Percentiles rank a stretch among this genome's conserved stretches.
phyloP scores from a whole-genome alignment of 2,888 invertebrate species.

The Willowsia nigromaculata region DNA sequence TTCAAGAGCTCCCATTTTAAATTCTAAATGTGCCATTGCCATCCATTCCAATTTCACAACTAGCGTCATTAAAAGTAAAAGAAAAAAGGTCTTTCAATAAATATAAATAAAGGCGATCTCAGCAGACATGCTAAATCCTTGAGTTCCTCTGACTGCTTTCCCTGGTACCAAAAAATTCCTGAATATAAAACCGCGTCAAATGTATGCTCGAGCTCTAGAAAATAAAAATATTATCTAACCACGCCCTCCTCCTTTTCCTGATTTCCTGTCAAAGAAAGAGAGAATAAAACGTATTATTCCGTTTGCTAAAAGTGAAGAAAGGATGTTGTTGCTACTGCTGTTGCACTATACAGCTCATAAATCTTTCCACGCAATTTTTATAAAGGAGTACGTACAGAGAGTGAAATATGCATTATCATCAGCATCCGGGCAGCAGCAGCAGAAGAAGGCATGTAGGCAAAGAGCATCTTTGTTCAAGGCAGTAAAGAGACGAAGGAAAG shows the following conservation, averaged over 20 bases:
- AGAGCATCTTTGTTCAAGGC: slow-evolving; percentile 21
- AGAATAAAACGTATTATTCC: not conserved
- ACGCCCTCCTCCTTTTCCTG: not conserved
- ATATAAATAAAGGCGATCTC: not conserved
- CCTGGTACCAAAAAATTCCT: not conserved
- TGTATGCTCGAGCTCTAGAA: not conserved
- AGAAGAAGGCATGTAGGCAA: not conserved
- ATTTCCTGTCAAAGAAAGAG: slow-evolving; percentile 6
- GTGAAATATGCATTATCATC: slow-evolving; percentile 30
- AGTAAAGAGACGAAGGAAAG: not conserved
- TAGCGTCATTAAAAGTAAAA: slow-evolving; percentile 28
- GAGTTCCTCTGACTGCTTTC: not conserved
- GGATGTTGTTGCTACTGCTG: slow-evolving; percentile 16
- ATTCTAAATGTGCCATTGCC: slow-evolving; percentile 56
- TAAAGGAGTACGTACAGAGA: not conserved
- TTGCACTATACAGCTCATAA: slow-evolving; percentile 33
- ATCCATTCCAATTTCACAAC: slow-evolving; percentile 36
- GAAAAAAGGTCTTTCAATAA: not conserved
- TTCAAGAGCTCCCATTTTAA: slow-evolving; percentile 18
- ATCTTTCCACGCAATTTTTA: slow-evolving; percentile 57
- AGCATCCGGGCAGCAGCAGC: slow-evolving; percentile 23
- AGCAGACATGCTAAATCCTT: not conserved
- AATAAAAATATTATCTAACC: not conserved
- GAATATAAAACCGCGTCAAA: not conserved
- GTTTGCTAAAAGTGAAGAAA: slow-evolving; percentile 31